Conservation (phyloP, 2,113 vertebrate genomes). For the Cranoglanis bouderius region DNA sequence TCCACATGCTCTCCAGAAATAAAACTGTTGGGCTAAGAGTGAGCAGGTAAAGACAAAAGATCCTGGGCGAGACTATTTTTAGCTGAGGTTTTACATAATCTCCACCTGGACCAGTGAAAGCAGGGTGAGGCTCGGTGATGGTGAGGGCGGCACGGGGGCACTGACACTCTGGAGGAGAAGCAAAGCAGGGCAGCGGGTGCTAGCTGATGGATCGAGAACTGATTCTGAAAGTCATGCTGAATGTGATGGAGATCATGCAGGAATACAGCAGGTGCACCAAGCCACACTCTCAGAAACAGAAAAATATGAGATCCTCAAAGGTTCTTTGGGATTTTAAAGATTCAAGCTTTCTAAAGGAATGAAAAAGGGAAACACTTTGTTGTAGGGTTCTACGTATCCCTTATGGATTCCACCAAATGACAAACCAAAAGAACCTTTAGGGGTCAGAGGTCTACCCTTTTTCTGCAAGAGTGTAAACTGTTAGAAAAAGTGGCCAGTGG, state of each 20-base stretch:
- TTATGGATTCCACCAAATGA: background rate
- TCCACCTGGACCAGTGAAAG: conserved; percentile 60
- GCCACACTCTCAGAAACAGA: background rate
- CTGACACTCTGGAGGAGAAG: conserved; percentile 56
- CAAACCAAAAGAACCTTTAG: background rate
- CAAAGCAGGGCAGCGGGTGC: conserved; percentile 17
- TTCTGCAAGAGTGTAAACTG: background rate
- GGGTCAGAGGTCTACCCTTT: background rate
- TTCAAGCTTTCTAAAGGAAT: background rate
- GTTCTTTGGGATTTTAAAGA: background rate
- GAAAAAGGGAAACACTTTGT: background rate
- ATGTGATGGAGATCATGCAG: conserved; percentile 28
- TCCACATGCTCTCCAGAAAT: conserved; percentile 79
- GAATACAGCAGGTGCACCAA: background rate
- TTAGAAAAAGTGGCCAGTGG: background rate
- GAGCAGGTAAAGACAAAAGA: conserved; percentile 87
- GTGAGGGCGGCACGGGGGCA: conserved; percentile 29
- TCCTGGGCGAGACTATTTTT: conserved; percentile 80
- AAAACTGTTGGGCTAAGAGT: conserved; percentile 80
- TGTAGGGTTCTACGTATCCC: background rate
- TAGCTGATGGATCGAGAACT: background rate
- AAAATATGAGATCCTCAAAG: background rate
- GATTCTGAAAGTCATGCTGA: conserved; percentile 31
- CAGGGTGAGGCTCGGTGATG: conserved; percentile 61
- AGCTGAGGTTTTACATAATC: conserved; percentile 77